Conservation (phyloP, 2,113 vertebrate genomes). For the western clawed frog (Xenopus tropicalis) region DNA sequence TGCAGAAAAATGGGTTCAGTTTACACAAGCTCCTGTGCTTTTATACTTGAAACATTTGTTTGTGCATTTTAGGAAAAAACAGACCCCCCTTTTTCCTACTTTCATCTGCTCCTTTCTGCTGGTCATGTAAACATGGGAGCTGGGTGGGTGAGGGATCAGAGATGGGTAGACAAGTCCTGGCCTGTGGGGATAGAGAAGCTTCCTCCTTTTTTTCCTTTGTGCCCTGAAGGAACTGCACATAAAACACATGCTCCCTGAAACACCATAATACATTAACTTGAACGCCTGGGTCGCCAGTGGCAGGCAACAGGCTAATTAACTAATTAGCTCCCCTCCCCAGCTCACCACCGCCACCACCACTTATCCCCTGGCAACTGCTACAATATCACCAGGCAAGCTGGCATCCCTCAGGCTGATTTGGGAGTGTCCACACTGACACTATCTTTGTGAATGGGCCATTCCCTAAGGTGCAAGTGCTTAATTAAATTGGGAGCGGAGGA, state of each 20-base stretch:
- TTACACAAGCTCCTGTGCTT: not conserved
- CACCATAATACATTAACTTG: constrained; percentile 2
- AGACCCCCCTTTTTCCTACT: not conserved
- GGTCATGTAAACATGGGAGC: constrained; percentile 28
- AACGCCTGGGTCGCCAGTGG: not conserved
- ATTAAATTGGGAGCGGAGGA: constrained; percentile 1
- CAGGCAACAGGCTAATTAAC: constrained; percentile 28
- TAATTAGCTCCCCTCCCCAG: constrained; percentile 11
- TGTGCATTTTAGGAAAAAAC: not conserved
- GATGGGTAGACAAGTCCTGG: constrained; percentile 18
- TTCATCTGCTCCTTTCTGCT: constrained; percentile 23
- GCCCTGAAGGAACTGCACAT: constrained; percentile 9
- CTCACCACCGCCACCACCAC: constrained; percentile 11
- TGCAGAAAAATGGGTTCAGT: not conserved
- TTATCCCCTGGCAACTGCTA: constrained; percentile 21
- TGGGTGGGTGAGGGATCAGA: constrained; percentile 15
- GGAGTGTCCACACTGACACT: constrained; percentile 22
- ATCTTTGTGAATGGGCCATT: constrained; percentile 26
- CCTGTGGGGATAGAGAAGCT: constrained; percentile 18
- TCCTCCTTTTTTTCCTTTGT: not conserved
- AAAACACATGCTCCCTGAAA: constrained; percentile 23
- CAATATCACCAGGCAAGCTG: constrained; percentile 36
- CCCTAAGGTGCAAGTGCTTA: constrained; percentile 16
- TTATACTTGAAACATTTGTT: constrained; percentile 2
- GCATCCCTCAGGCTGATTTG: constrained; percentile 30